Percentiles rank a stretch among this genome's conserved stretches.
These are phyloP conservation scores for Patella vulgata DNA, from an alignment of 1,140 invertebrate species.

Conservation along the genomic window DNA sequence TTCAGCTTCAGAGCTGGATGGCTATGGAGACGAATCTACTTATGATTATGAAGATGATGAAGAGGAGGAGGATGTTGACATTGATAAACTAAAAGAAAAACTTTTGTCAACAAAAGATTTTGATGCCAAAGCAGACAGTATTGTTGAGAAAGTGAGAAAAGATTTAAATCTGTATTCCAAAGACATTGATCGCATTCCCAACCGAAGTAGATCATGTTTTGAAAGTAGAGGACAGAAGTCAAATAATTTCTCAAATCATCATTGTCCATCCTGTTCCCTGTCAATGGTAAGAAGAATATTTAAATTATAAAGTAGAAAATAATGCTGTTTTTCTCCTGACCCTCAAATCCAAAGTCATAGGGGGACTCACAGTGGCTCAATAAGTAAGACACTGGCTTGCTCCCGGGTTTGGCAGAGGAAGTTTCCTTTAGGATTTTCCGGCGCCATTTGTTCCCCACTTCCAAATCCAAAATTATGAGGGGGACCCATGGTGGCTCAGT, in stretches of 20 bases:
- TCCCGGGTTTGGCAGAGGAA: background rate
- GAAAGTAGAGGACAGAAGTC: background rate
- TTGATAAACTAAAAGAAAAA: background rate
- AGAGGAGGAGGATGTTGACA: background rate
- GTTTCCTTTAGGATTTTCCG: background rate
- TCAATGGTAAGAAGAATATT: slow-evolving; percentile 34
- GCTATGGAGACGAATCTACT: no score
- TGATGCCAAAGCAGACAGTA: slow-evolving; percentile 39
- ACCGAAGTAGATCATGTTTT: background rate
- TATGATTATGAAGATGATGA: no score
- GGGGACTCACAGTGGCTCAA: background rate
- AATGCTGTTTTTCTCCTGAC: no score
- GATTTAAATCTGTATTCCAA: slow-evolving; percentile 15
- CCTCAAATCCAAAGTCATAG: background rate
- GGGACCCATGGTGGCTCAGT: no score
- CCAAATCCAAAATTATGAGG: no score
- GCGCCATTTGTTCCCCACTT: background rate
- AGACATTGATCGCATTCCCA: background rate
- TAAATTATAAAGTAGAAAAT: background rate
- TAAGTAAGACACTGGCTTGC: background rate
- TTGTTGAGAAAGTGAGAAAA: slow-evolving; percentile 33
- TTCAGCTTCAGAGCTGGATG: no score
- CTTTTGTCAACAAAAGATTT: slow-evolving; percentile 35
- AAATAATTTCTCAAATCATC: slow-evolving; percentile 34
- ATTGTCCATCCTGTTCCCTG: slow-evolving; percentile 32